Conservation (phyloP, 2,113 vertebrate species). For the Solea senegalensis region DNA sequence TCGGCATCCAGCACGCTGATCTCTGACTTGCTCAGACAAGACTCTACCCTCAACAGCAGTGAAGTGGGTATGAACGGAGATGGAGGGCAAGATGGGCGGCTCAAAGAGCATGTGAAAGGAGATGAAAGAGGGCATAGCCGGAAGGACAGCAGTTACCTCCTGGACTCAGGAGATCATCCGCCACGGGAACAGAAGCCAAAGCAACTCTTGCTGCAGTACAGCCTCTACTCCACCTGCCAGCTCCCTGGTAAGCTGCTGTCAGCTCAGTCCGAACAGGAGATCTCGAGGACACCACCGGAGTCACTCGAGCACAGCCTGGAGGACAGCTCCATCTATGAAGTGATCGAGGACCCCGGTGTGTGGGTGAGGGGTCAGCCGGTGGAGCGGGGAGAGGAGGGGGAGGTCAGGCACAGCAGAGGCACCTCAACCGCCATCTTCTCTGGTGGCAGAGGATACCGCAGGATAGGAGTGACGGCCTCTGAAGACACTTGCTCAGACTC, state of each 20-base stretch:
- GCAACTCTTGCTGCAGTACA: conserved; percentile 47
- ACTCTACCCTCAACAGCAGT: conserved; percentile 14
- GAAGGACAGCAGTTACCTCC: not conserved
- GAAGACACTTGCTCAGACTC: conserved; percentile 5
- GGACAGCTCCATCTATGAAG: conserved; percentile 58
- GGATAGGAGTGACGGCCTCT: conserved; percentile 2
- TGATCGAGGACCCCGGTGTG: conserved; percentile 61
- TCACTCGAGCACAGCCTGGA: conserved; percentile 43
- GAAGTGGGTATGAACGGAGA: conserved; percentile 17
- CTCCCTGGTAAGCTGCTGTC: conserved; percentile 58
- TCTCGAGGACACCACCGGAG: not conserved
- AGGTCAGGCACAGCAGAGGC: conserved; percentile 34
- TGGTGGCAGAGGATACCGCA: conserved; percentile 38
- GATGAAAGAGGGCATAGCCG: not conserved
- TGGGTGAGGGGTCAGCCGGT: conserved; percentile 49
- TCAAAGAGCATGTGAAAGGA: not conserved
- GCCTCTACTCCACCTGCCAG: conserved; percentile 51
- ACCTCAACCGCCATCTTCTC: conserved; percentile 55
- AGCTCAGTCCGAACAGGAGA: conserved; percentile 17
- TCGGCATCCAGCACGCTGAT: conserved; percentile 28
- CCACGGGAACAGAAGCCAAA: conserved; percentile 18
- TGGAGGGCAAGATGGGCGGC: not conserved
- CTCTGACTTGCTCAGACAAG: conserved; percentile 26
- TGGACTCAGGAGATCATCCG: not conserved
- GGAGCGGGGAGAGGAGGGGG: conserved; percentile 34